These are phyloP conservation scores for Octopus bimaculoides DNA, from an alignment of 1,140 invertebrate species.

Conservation along the genomic window DNA sequence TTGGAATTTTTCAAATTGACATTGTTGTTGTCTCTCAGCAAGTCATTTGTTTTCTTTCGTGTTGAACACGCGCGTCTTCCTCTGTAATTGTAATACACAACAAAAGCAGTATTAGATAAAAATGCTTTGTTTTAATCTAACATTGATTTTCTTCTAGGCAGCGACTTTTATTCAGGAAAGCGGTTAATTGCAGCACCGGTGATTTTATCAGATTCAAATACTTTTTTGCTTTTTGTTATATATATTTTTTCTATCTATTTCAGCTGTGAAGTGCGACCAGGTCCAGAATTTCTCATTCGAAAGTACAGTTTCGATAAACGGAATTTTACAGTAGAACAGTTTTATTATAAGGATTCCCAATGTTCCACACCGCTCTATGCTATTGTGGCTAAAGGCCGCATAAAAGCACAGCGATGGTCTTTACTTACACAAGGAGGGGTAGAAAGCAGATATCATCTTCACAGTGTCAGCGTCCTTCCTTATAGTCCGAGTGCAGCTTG, in stretches of 20 bases:
- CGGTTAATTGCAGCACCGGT: no score
- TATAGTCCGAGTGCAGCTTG: not conserved
- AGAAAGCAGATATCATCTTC: not conserved
- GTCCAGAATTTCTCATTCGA: conserved; percentile 25
- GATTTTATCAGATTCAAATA: no score
- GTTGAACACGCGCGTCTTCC: no score
- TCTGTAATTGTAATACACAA: no score
- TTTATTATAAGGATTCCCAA: conserved; percentile 24
- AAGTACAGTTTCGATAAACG: conserved; percentile 22
- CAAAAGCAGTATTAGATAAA: no score
- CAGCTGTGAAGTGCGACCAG: conserved; percentile 27
- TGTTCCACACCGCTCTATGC: conserved; percentile 21
- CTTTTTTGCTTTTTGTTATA: not conserved
- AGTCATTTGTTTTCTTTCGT: no score
- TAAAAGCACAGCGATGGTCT: conserved; percentile 16
- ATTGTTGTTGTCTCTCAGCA: no score
- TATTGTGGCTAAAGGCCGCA: conserved; percentile 21
- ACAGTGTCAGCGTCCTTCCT: not conserved
- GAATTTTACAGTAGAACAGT: conserved; percentile 25
- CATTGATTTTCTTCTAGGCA: no score
- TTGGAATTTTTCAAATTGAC: no score
- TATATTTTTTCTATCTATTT: conserved; percentile 12
- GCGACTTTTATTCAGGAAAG: no score
- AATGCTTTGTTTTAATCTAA: no score
- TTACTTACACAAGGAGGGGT: not conserved